These are phyloP conservation scores for Thymallus thymallus DNA, from an alignment of 2,113 vertebrate species.

Conservation along the genomic window DNA sequence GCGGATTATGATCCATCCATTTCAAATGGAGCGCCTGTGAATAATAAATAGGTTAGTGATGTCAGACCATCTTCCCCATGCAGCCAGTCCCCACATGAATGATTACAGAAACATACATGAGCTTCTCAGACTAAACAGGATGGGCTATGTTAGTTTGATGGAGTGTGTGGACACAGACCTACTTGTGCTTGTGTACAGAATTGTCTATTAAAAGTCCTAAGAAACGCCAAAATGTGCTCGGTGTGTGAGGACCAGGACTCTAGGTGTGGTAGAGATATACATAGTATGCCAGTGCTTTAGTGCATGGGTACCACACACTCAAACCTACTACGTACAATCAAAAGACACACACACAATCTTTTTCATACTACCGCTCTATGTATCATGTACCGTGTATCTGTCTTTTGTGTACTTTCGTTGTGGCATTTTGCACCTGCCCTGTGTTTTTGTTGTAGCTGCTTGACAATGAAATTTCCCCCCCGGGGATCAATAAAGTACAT, in stretches of 20 bases:
- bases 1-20: conserved; percentile 29
- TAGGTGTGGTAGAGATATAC: not conserved
- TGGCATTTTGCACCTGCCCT: no score
- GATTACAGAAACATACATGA: conserved; percentile 6
- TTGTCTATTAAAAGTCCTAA: not conserved
- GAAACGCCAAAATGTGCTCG: not conserved
- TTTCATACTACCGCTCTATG: no score
- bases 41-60: conserved; percentile 22
- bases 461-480: no score
- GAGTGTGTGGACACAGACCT: not conserved
- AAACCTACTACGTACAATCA: not conserved
- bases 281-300: not conserved
- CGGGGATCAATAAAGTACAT: no score
- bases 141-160: no score
- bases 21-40: conserved; percentile 17
- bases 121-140: no score
- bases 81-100: conserved; percentile 1
- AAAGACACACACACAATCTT: not conserved
- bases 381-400: no score
- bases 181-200: not conserved
- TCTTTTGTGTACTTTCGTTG: no score
- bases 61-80: conserved; percentile 15
- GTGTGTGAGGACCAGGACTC: not conserved
- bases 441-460: no score
- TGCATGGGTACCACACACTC: not conserved